Conservation (phyloP, 1,140 invertebrate species). For the Lordiphosa stackelbergi region DNA sequence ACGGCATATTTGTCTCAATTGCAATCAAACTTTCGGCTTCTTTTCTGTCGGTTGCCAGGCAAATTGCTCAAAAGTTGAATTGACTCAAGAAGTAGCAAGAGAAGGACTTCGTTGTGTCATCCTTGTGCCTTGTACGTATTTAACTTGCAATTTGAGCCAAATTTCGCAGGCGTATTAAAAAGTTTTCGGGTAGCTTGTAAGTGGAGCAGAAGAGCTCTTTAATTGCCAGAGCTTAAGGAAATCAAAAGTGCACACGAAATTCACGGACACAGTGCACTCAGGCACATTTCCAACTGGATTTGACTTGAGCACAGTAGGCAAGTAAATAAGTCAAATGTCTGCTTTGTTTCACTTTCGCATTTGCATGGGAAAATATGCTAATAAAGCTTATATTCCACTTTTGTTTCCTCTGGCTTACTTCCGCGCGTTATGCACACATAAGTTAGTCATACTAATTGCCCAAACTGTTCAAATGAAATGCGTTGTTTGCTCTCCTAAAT, state of each 20-base stretch:
- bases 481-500: slow-evolving; percentile 51
- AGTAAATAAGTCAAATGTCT: too few species aligned
- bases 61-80: slow-evolving; percentile 71
- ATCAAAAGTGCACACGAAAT: slow-evolving; percentile 44
- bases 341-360: too few species aligned
- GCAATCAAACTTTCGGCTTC: slow-evolving; percentile 62
- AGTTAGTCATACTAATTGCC: slow-evolving; percentile 45
- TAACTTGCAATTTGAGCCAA: slow-evolving; percentile 49
- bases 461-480: slow-evolving; percentile 25
- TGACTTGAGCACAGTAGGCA: too few species aligned
- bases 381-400: neutral
- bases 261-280: slow-evolving; percentile 10
- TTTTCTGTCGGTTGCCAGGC: slow-evolving; percentile 43
- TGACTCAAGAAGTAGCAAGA: too few species aligned
- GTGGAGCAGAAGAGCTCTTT: slow-evolving; percentile 34
- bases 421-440: slow-evolving; percentile 25
- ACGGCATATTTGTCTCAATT: slow-evolving; percentile 59
- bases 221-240: slow-evolving; percentile 46
- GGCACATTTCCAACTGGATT: too few species aligned
- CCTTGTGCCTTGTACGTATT: slow-evolving; percentile 46
- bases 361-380: too few species aligned
- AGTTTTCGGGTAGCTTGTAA: slow-evolving; percentile 41
- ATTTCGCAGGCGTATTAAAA: slow-evolving; percentile 60
- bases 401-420: slow-evolving; percentile 17
- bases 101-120: slow-evolving; percentile 42